Conservation (phyloP, 2,113 vertebrate genomes). For the Paramormyrops kingsleyae region DNA sequence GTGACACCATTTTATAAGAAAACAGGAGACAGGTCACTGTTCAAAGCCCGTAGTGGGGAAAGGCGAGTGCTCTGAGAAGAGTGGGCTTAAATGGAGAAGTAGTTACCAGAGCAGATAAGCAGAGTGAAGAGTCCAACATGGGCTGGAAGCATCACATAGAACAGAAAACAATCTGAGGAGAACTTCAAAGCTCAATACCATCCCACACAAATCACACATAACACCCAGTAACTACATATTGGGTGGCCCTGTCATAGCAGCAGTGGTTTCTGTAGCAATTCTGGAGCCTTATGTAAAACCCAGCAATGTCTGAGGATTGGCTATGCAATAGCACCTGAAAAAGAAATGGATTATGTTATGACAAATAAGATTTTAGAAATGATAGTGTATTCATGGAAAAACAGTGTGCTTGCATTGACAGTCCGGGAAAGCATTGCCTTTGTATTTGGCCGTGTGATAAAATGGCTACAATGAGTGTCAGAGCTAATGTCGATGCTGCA, state of each 20-base stretch:
- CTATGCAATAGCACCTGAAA: background rate
- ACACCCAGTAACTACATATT: background rate
- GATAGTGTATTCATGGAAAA: background rate
- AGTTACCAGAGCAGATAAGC: background rate
- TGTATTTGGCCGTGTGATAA: background rate
- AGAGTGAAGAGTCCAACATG: background rate
- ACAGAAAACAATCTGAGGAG: background rate
- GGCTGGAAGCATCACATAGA: background rate
- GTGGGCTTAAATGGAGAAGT: background rate
- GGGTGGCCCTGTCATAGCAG: background rate
- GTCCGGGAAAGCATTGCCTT: background rate
- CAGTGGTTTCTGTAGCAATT: background rate
- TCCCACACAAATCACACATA: background rate
- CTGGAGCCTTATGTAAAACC: background rate
- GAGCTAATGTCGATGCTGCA: background rate
- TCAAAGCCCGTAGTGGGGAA: background rate
- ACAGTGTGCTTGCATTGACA: background rate
- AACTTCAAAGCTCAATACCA: background rate
- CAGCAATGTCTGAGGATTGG: background rate
- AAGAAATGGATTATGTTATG: constrained; percentile 3
- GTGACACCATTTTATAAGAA: background rate
- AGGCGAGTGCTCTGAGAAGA: background rate
- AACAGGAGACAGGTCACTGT: background rate
- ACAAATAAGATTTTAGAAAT: background rate
- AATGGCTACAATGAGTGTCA: background rate